These are phyloP conservation scores for Cherax destructor DNA, from an alignment of 1,140 invertebrate species.

Conservation along the genomic window DNA sequence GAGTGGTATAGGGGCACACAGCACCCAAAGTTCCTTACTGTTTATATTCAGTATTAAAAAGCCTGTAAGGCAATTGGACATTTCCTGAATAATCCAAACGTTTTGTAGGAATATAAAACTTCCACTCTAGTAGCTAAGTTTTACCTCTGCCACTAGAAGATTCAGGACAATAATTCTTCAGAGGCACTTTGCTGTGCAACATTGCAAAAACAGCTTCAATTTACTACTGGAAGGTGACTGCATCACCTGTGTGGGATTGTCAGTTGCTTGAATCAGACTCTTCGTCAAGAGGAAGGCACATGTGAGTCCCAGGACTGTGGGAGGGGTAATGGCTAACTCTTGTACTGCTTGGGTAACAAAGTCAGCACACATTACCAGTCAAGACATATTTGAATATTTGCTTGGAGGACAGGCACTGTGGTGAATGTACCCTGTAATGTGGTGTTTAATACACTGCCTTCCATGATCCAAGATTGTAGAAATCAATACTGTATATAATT, in stretches of 20 bases:
- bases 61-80: conserved; percentile 14
- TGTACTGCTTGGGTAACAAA: conserved; percentile 25
- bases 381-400: background rate
- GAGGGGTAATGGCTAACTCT: conserved; percentile 21
- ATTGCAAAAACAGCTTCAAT: conserved; percentile 5
- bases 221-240: conserved; percentile 37
- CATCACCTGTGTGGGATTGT: conserved; percentile 50
- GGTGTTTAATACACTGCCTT: conserved; percentile 47
- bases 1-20: conserved; percentile 50
- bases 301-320: conserved; percentile 41
- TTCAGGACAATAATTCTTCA: background rate
- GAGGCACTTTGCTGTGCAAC: conserved; percentile 13
- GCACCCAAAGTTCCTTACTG: conserved; percentile 31
- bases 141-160: conserved; percentile 13
- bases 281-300: conserved; percentile 62
- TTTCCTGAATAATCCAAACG: conserved; percentile 1
- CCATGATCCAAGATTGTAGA: conserved; percentile 9
- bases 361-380: conserved; percentile 19
- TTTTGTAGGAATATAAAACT: background rate
- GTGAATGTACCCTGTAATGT: conserved; percentile 48
- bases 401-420: conserved; percentile 37
- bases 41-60: conserved; percentile 2
- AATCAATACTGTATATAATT: background rate
- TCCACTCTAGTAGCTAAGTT: background rate
- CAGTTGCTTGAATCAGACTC: conserved; percentile 58